phyloP scores from a whole-genome alignment of 2,113 vertebrate genomes.

The Ictalurus punctatus region DNA sequence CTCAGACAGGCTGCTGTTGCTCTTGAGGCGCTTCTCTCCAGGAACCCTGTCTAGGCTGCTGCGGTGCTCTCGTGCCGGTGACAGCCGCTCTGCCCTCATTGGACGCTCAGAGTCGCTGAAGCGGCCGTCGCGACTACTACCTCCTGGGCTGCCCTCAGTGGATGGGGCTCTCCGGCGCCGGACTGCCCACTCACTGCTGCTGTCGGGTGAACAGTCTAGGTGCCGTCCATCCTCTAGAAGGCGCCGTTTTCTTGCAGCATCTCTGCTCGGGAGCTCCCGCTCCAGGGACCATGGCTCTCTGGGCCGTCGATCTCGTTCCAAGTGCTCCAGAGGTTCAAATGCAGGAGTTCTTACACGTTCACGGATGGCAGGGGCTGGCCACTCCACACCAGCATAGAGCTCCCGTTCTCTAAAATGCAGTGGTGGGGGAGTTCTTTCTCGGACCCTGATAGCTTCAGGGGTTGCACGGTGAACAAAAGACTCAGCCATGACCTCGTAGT shows the following conservation, averaged over 20 bases:
- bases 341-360: slow-evolving; percentile 82
- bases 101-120: slow-evolving; percentile 87
- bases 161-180: slow-evolving; percentile 84
- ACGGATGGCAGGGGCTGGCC: slow-evolving; percentile 87
- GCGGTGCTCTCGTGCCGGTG: slow-evolving; percentile 80
- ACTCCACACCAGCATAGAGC: slow-evolving; percentile 87
- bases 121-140: slow-evolving; percentile 84
- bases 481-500: slow-evolving; percentile 92
- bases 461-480: slow-evolving; percentile 90
- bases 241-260: slow-evolving; percentile 86
- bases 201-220: slow-evolving; percentile 90
- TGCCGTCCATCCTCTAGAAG: slow-evolving; percentile 85
- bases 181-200: slow-evolving; percentile 83
- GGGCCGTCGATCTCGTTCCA: slow-evolving; percentile 83
- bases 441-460: slow-evolving; percentile 84
- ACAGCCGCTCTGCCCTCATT: slow-evolving; percentile 80
- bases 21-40: slow-evolving; percentile 76
- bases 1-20: slow-evolving; percentile 48
- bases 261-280: slow-evolving; percentile 82
- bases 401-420: slow-evolving; percentile 93
- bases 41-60: slow-evolving; percentile 81
- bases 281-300: slow-evolving; percentile 95
- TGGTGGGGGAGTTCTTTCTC: slow-evolving; percentile 91
- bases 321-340: slow-evolving; percentile 88
- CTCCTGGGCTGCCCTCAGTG: slow-evolving; percentile 89